These are phyloP conservation scores for Lethrus apterus DNA, from an alignment of 1,140 invertebrate species.

Conservation along the genomic window DNA sequence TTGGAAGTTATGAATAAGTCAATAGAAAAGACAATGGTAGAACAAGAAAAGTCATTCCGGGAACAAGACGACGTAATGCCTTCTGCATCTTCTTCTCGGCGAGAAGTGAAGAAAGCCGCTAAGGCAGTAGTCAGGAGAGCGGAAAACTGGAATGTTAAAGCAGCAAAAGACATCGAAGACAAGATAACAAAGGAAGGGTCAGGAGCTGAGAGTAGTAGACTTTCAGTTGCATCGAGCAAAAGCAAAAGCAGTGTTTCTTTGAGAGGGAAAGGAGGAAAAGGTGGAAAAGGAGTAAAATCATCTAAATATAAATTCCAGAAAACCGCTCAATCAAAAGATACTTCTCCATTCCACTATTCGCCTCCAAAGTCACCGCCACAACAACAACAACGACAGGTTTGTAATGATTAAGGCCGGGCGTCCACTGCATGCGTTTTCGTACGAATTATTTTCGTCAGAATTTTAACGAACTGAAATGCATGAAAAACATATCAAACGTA, in stretches of 20 bases:
- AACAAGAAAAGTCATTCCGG: conserved; percentile 14
- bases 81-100: neutral
- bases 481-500: too few relatives aligned
- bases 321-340: neutral
- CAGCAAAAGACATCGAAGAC: conserved; percentile 19
- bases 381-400: conserved; percentile 4
- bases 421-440: too few relatives aligned
- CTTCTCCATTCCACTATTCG: conserved; percentile 1
- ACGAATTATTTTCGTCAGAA: too few relatives aligned
- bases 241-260: neutral
- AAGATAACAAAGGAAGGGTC: neutral
- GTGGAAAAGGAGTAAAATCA: conserved; percentile 1
- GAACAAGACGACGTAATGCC: conserved; percentile 2
- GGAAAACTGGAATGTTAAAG: conserved; percentile 17
- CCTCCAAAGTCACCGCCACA: too few relatives aligned
- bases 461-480: too few relatives aligned
- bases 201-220: conserved; percentile 9
- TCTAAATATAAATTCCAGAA: neutral
- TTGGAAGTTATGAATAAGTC: conserved; percentile 21
- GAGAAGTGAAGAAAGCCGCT: neutral
- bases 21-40: conserved; percentile 14
- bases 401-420: too few relatives aligned
- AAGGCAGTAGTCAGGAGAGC: neutral
- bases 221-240: conserved; percentile 5
- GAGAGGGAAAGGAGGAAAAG: neutral